Evolutionary conservation across 2,888 invertebrate species (phyloP).

Genomic region (Orchesella flavescens): DNA sequence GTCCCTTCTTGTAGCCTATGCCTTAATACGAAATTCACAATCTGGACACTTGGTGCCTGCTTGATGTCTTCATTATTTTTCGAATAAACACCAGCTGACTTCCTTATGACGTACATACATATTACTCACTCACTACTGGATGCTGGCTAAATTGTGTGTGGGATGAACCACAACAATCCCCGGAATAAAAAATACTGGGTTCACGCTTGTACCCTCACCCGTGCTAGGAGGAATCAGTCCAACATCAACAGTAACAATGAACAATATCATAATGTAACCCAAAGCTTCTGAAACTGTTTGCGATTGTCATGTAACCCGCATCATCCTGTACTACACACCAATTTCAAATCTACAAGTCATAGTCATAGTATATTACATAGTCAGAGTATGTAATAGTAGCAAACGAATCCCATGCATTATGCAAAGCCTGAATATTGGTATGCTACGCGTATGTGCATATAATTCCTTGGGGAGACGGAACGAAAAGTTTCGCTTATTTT

Average conservation of each 20-base stretch:
- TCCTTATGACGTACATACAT: constrained; percentile 34
- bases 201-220: neutral
- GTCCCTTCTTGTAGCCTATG: neutral
- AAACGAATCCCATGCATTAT: neutral
- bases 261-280: no score
- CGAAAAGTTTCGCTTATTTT: no score
- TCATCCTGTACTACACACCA: neutral
- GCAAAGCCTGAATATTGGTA: neutral
- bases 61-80: constrained; percentile 42
- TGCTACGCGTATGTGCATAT: no score
- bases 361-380: neutral
- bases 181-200: neutral
- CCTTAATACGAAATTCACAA: neutral
- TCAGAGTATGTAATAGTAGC: no score
- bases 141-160: constrained; percentile 12
- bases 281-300: no score
- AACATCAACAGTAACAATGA: no score
- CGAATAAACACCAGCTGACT: constrained; percentile 43
- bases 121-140: constrained; percentile 1
- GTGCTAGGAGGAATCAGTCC: neutral
- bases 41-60: constrained; percentile 24
- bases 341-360: neutral
- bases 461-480: no score
- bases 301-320: neutral
- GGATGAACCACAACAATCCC: constrained; percentile 28